Evolutionary conservation across 2,888 invertebrate genomes (phyloP), one percentile per base, ranked within the genome.

Genomic region (Dexiosoma caninum): DNA sequence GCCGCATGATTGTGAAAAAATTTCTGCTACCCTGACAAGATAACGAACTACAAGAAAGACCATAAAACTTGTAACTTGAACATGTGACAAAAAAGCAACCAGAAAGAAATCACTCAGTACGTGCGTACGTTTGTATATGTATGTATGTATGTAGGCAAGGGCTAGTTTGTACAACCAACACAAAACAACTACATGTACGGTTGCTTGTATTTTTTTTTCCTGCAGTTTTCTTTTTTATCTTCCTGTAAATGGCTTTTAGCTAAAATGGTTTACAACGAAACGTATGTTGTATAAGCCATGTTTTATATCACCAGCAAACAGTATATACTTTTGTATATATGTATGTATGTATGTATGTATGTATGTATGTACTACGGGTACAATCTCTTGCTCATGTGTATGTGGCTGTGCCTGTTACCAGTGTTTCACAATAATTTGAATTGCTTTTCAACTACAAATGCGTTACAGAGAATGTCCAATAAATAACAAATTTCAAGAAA

Each of bases 81-180:
- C 57, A 76, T 76, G 71, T 80, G 75, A 80, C 70, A 80, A 75
- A 70, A 44, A 19, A 21, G 30, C 14, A 59, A 23, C n/a, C n/a
- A n/a, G n/a, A 21, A 6, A 37, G 37, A 9, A 16, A 21, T 1
- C 14, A 46, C 3, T 19, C n/a, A 37, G 30, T 37, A 7, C 19
- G 64, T 64, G 66, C 69, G 74, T 79, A 62, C 60, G 42, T 74
- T 69, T 57, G 21, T 35, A 16, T n/a, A n/a, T n/a, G n/a, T n/a
- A n/a, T n/a, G n/a, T n/a, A 5, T 27, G 3, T 5, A 46, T 14
- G 16, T 44, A 12, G 23, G 10, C 10, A 46, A 35, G 12, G 35
- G 35, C 21, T 23, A 16, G 32, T 32, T 23, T 19, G 10, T 35
- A 23, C 35, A 35, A 46, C 23, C 32, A 46, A 57, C 12, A 42